Base-by-base conservation (phyloP, 2,113 vertebrate species). In the Syngnathus typhle region DNA sequence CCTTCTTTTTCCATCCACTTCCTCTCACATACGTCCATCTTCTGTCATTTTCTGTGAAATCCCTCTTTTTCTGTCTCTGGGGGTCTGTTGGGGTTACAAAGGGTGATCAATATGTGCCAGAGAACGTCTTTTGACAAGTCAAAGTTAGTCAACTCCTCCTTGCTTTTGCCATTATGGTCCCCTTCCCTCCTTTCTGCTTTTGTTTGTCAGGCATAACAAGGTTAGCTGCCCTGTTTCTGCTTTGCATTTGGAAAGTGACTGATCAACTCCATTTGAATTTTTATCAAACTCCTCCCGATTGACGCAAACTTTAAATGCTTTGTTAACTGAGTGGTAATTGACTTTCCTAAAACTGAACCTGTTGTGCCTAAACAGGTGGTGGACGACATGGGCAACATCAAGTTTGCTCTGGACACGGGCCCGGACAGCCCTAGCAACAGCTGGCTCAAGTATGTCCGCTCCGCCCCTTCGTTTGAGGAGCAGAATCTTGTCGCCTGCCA, bases 371-470 rank as follows among this genome's bases (percentile, higher is more conserved):
- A 60, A 78, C 93, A 98, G 95, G 84, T 94, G 51, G 91, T 94
- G 0, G 95, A 96, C 5, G 92, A 93, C 49, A 91, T 98, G 92
- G 92, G 91, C 32, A 91, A 79, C 2, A 87, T 94, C 70, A 96
- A 95, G 79, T 94, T 98, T 89, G 91, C 93, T 0, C 60, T 93
- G 19, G 95, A 95, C 7, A 84, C 84, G 0, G 75, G 77, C 72
- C 91, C 87, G 65, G 89, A 92, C 0, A 89, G 90, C 0, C 88
- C 87, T 41, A 75, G 88, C 5, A 91, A 92, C 70, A 94, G 91
- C 90, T 99, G 97, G 97, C 91, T 98, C 69, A 97, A 98, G 75
- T 99, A 95, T 64, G 93, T 98, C 85, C 93, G 95, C 12, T 91
- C 89, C 10, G 94, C 93, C 0, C 93, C 85, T 0, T 94, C 95